These are phyloP conservation scores for Drosophila chauvacae DNA, from an alignment of 1,140 invertebrate genomes.

Conservation along the genomic window DNA sequence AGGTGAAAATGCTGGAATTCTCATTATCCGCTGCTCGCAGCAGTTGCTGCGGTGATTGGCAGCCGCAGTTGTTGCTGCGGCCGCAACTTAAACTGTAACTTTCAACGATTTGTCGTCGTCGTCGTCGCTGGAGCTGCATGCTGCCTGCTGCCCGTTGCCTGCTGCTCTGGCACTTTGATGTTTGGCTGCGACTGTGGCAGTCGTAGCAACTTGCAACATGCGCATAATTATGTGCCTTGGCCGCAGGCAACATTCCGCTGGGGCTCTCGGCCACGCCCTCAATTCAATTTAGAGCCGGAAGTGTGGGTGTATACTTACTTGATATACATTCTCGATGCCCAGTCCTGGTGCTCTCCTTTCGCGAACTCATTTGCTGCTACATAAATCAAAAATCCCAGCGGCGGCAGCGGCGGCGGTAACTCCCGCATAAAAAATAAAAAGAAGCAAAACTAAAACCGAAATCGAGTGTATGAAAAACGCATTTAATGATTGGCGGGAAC, in stretches of 20 bases:
- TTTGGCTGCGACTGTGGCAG: constrained; percentile 52
- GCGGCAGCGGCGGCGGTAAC: constrained; percentile 57
- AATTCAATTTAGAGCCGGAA: constrained; percentile 82
- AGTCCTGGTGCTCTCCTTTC: constrained; percentile 27
- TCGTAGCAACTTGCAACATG: constrained; percentile 48
- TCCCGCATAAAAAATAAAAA: constrained; percentile 70
- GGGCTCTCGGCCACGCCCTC: constrained; percentile 69
- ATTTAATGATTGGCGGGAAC: constrained; percentile 75
- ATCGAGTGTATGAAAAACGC: constrained; percentile 71
- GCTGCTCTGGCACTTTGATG: constrained; percentile 55
- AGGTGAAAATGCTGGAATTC: constrained; percentile 83
- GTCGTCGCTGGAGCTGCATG: constrained; percentile 40
- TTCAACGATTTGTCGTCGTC: constrained; percentile 78
- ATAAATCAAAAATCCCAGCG: constrained; percentile 80
- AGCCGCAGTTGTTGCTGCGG: constrained; percentile 26
- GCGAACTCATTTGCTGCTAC: constrained; percentile 73
- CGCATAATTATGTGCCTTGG: constrained; percentile 66
- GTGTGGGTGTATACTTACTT: constrained; percentile 76
- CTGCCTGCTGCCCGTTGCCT: constrained; percentile 20
- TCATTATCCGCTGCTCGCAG: constrained; percentile 70
- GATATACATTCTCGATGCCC: constrained; percentile 59
- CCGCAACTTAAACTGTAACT: constrained; percentile 80
- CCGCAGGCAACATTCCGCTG: constrained; percentile 21
- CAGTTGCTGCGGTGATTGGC: constrained; percentile 33
- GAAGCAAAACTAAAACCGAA: constrained; percentile 35